Conservation (phyloP, 1,140 invertebrate species). For the Lutraria rhynchaena region DNA sequence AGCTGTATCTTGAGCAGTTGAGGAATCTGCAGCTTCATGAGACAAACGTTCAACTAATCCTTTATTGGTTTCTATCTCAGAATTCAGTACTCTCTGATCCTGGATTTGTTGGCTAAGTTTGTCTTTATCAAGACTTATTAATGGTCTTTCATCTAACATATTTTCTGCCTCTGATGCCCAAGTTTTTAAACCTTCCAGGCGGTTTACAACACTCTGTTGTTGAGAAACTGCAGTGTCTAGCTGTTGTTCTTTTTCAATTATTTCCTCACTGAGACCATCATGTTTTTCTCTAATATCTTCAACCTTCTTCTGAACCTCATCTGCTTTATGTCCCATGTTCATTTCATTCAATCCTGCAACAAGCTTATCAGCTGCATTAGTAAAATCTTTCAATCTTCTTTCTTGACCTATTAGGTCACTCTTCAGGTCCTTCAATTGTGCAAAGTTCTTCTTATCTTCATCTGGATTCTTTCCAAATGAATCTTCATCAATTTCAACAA, state of each 20-base stretch:
- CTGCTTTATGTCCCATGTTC: constrained; percentile 83
- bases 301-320: constrained; percentile 90
- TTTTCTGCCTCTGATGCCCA: constrained; percentile 94
- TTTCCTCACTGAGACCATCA: constrained; percentile 87
- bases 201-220: constrained; percentile 95
- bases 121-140: constrained; percentile 94
- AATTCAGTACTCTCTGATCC: constrained; percentile 90
- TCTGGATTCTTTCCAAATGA: constrained; percentile 69
- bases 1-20: constrained; percentile 89
- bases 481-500: constrained; percentile 79
- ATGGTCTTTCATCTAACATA: constrained; percentile 87
- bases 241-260: constrained; percentile 91
- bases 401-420: constrained; percentile 76
- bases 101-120: constrained; percentile 94
- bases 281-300: constrained; percentile 93
- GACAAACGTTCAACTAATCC: constrained; percentile 80
- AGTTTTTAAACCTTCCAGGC: constrained; percentile 90
- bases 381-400: constrained; percentile 72
- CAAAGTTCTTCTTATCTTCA: constrained; percentile 67
- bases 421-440: constrained; percentile 71
- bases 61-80: constrained; percentile 92
- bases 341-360: constrained; percentile 86
- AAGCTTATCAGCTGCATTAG: constrained; percentile 72
- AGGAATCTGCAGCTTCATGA: constrained; percentile 61
- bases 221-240: constrained; percentile 94